Base-by-base conservation (phyloP, 2,797 vertebrate species). In the Sebastes matsubarae region DNA sequence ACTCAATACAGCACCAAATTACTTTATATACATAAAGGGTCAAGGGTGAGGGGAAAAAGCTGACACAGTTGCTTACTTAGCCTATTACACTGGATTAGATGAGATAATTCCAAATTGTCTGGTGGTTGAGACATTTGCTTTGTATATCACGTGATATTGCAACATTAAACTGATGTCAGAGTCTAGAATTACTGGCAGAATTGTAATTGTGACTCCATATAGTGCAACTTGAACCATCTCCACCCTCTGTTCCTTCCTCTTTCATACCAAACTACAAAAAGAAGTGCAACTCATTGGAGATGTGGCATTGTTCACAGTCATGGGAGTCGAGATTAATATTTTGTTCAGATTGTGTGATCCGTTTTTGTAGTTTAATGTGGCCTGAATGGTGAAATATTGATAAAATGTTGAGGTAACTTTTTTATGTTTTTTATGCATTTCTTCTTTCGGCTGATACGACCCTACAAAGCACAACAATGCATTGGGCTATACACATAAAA, bases 181-280 rank as follows among this genome's bases (percentile, higher is more conserved):
- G 20, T 59, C 14, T 29, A 25, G 20, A 77, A 68, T 34, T 20
- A 63, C 13, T 11, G 18, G 54, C 29, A 42, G 4, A 58, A 29
- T 1, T 66, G 14, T 22, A 36, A 24, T 22, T 32, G 3, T 20
- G 29, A 4, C 36, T 34, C 36, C 38, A 64, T 25, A 64, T 8
- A 55, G 52, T 58, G 42, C 70, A 72, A 32, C 8, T 27, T 18
- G 13, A 50, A 67, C 57, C 14, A 24, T 32, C 59, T 16, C 65
- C 79, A 60, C 68, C 68, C 72, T 60, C 11, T n/a, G 2, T 57
- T 77, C 64, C 84, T 88, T 87, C 71, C 68, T 75, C 75, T 84
- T 87, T 80, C 10, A 12, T 13, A 29, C 13, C 29, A 16, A n/a
- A 30, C 27, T 34, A 34, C 13, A 42, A 32, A 42, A 38, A 67